Percentiles rank a stretch among this genome's conserved stretches.
These are phyloP conservation scores for Falco berigora DNA, from an alignment of 2,797 vertebrate genomes.

Conservation along the genomic window DNA sequence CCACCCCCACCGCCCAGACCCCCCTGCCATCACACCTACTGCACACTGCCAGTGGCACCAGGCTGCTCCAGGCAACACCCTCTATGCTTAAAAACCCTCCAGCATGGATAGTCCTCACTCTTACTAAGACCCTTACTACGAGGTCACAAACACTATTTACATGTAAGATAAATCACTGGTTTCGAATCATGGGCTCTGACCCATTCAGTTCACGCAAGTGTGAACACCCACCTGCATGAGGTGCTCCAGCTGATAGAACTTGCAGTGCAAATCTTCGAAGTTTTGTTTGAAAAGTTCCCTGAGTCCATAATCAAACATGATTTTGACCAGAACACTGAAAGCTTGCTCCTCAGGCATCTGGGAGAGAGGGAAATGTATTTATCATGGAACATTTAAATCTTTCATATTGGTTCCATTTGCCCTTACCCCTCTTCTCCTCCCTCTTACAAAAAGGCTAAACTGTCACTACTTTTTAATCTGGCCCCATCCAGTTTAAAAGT, in stretches of 20 bases:
- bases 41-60: not conserved
- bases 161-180: not conserved
- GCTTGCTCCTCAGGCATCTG: constrained; percentile 99
- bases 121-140: not conserved
- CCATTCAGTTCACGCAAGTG: accelerated
- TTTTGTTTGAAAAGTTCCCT: constrained; percentile 99
- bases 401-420: not conserved
- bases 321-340: constrained; percentile 98
- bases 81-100: not conserved
- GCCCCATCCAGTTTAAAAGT: not conserved
- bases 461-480: not conserved
- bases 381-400: not conserved
- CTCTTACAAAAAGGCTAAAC: not conserved
- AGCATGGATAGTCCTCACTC: not conserved
- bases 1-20: not conserved
- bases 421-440: not conserved
- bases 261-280: constrained; percentile 99
- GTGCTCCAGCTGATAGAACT: constrained; percentile 96
- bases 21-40: not conserved
- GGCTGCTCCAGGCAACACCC: accelerated
- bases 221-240: constrained; percentile 89
- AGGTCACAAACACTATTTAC: not conserved
- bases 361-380: not conserved
- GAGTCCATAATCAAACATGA: constrained; percentile 99
- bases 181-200: not conserved